Conservation (phyloP, 2,113 vertebrate species). For the Turdus rufiventris region DNA sequence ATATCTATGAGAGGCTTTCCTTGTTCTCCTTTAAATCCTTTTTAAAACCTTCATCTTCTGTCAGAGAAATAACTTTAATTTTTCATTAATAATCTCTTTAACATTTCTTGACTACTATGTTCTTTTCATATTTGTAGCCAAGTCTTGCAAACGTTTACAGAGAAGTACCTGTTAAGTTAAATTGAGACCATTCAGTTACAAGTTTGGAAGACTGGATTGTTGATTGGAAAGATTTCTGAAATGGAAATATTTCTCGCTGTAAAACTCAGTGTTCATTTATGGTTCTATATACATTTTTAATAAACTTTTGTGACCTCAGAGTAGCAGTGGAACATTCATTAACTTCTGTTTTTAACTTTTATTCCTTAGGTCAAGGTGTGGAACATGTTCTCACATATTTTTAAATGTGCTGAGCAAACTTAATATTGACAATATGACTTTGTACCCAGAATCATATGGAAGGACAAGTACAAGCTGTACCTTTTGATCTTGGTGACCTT, state of each 20-base stretch:
- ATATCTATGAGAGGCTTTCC: not conserved
- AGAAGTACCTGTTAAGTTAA: not conserved
- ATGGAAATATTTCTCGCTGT: constrained; percentile 7
- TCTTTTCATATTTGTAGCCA: constrained; percentile 24
- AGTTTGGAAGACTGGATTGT: not conserved
- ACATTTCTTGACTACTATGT: not conserved
- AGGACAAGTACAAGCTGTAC: not conserved
- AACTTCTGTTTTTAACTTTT: not conserved
- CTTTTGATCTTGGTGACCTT: not conserved
- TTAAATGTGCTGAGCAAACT: not conserved
- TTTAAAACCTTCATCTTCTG: not conserved
- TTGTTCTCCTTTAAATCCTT: constrained; percentile 9
- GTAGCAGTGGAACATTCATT: not conserved
- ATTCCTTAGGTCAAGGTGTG: not conserved
- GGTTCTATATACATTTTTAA: not conserved
- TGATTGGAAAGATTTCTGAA: not conserved
- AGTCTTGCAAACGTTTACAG: not conserved
- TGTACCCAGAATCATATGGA: not conserved
- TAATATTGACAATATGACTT: not conserved
- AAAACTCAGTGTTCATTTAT: constrained; percentile 5
- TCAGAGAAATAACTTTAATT: not conserved
- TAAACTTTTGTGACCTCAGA: not conserved
- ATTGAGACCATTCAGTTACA: not conserved
- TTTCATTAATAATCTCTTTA: constrained; percentile 21
- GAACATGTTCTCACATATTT: not conserved